Base-by-base conservation (phyloP, 2,797 vertebrate species). In the Eulemur coronatus region DNA sequence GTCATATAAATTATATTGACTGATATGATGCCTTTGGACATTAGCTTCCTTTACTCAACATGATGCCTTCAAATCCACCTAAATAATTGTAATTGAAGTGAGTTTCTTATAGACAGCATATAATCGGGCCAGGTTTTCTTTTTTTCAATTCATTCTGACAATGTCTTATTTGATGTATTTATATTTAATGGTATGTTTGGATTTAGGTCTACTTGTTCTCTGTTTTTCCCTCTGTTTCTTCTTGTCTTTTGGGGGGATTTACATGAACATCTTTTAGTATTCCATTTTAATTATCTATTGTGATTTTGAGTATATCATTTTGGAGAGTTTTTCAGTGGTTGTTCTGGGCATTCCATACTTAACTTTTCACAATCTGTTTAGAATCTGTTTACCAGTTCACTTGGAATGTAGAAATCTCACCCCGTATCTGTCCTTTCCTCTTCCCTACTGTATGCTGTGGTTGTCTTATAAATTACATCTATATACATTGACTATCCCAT, bases 401-500 rank as follows among this genome's bases (percentile, higher is more conserved):
- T 33, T 50, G 13, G 15, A 9, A 24, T 3, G 30, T 2, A 14
- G 59, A 57, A 33, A 17, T 10, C 43, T 26, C 8, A 7, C n/a
- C 1, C 67, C 3, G 9, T 20, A 41, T 5, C 18, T 41, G 50
- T 65, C 67, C 52, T 72, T 57, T 17, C 26, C 65, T 28, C 9
- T 43, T 18, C 33, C 38, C 20, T 2, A 2, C n/a, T 55, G 20
- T 50, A 11, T 46, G 38, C 69, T 46, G 1, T 7, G 10, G 10
- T 48, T 43, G 48, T 41, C 65, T 61, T 12, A 11, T 14, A 1
- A 5, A 7, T 52, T 14, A 43, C 4, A 2, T 61, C 69, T 35
- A 7, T n/a, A 18, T 13, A 0, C 7, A 12, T 7, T 1, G 22
- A 69, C 28, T 3, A 7, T 4, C 59, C n/a, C 9, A 8, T n/a